These are phyloP conservation scores for Globodera ellingtonae DNA, from an alignment of 1,140 invertebrate genomes.

Conservation along the genomic window DNA sequence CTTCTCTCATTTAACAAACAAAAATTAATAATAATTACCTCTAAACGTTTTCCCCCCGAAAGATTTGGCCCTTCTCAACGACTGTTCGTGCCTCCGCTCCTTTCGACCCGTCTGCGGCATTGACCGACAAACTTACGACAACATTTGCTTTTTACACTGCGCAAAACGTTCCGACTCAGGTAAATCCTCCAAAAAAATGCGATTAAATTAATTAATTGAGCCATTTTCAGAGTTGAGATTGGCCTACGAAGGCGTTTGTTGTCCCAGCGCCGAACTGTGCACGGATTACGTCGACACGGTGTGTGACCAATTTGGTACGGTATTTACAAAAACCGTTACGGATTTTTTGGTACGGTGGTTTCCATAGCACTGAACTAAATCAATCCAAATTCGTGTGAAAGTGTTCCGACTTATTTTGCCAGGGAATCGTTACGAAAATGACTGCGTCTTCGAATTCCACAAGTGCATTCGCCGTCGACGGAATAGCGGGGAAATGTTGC, in stretches of 20 bases:
- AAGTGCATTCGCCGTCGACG: constrained; percentile 24
- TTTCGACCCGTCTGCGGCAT: constrained; percentile 49
- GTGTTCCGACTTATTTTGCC: not conserved
- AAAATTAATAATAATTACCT: not conserved
- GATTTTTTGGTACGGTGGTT: too few relatives aligned
- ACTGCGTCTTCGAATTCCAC: constrained; percentile 40
- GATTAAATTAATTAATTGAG: constrained; percentile 18
- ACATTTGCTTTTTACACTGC: constrained; percentile 38
- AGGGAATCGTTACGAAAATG: constrained; percentile 38
- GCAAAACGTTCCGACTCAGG: constrained; percentile 17
- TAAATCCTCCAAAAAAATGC: not conserved
- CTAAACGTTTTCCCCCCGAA: not conserved
- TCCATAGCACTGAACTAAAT: too few relatives aligned
- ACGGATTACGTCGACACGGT: constrained; percentile 37
- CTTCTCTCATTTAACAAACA: not conserved
- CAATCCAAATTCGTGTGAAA: too few relatives aligned
- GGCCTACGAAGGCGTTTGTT: constrained; percentile 44
- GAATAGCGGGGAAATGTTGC: constrained; percentile 3
- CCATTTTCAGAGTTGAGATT: constrained; percentile 35
- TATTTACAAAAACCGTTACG: not conserved
- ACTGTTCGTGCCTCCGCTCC: constrained; percentile 35
- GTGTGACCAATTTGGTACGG: constrained; percentile 45
- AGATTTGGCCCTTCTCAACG: constrained; percentile 13
- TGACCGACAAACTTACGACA: constrained; percentile 45
- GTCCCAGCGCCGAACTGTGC: constrained; percentile 39